Evolutionary conservation across 2,888 invertebrate genomes (phyloP), one percentile per base, ranked within the genome.

Genomic region (Agrochola circellaris): DNA sequence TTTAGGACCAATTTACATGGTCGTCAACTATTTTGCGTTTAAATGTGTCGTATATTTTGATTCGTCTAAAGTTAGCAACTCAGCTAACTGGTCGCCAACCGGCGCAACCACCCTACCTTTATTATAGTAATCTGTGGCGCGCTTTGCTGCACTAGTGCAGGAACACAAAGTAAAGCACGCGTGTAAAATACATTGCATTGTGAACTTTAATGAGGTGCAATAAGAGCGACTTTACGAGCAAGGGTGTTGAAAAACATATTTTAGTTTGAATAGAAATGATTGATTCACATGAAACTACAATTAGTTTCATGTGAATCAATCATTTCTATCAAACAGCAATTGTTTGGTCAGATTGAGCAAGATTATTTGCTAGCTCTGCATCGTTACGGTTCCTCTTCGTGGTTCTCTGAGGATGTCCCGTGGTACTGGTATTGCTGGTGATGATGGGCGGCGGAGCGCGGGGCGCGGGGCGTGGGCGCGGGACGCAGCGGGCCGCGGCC

Each of bases 381-480:
- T 6, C 15, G 42, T n/a, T 45, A n/a, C 23, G 8, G 60, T 34
- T 34, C n/a, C 66, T 26, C 5, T 20, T 45, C 20, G n/a, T 38
- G 54, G 23, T 30, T 8, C 15, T 54, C 48, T 56, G 56, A 56
- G 30, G 70, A 11, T 9, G 54, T 38, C 23, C 26, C 8, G 30
- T 23, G 58, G 51, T 42, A 64, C 23, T 66, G 80, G 30, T 54
- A 62, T n/a, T 45, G 67, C 11, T 68, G 56, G n/a, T n/a, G 54
- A n/a, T 3, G 51, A 6, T 0, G 67, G 67, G 51, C n/a, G 34
- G 34, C 5, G 56, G 61, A 8, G 0, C 60, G 17, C n/a, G 69
- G 15, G 65, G 30, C 73, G 38, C 62, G 62, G 56, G 56, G 56
- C 54, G 54, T 6, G 58, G 58, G 0, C 68, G 38, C 51, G 68